Evolutionary conservation across 2,113 vertebrate species (phyloP), one percentile per base, ranked within the genome.

Genomic region (Pseudorhombus dupliciocellatus): DNA sequence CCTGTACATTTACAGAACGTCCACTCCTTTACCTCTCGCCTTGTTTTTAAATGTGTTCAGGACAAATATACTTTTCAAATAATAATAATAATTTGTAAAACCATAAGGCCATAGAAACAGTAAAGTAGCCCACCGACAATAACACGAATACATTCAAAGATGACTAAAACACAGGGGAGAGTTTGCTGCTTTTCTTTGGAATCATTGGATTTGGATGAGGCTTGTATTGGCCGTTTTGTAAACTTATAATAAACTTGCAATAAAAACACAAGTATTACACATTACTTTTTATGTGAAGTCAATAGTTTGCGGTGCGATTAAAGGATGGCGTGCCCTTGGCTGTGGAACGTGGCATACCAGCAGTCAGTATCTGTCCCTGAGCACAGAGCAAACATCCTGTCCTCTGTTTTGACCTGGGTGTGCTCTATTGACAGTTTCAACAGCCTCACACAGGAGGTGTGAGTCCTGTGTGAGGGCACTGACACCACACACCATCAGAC

Each of bases 391-490:
- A 77, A 77, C 70, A 77, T 53, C 73, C 76, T 58, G 76, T 20
- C 14, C 21, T 50, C 22, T 58, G 31, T 46, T 81, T 70, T 46
- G 24, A 72, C 50, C 8, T 26, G 34, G 46, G 58, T 44, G 78
- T 26, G 66, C 22, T 50, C 40, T 58, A 14, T 58, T 80, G 58
- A 59, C 72, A 78, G 5, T 68, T 72, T 73, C 31, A 78, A 68
- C 31, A 52, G 21, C 9, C 16, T 15, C 8, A 31, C 2, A 21
- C 46, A 62, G 1, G 10, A 57, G 51, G 64, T 66, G 84, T 57
- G 67, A 58, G 21, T 59, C 65, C 6, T 42, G 22, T 57, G 30
- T n/a, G n/a, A n/a, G n/a, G n/a, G n/a, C 11, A 20, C 8, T 28
- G 34, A 37, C 34, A 37, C 34, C 34, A 46, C n/a, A n/a, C n/a